A percentile compares a stretch with the other conserved stretches of the same genome.
These are phyloP conservation scores for Acipenser oxyrinchus DNA, from an alignment of 2,797 vertebrate genomes.

Conservation along the genomic window DNA sequence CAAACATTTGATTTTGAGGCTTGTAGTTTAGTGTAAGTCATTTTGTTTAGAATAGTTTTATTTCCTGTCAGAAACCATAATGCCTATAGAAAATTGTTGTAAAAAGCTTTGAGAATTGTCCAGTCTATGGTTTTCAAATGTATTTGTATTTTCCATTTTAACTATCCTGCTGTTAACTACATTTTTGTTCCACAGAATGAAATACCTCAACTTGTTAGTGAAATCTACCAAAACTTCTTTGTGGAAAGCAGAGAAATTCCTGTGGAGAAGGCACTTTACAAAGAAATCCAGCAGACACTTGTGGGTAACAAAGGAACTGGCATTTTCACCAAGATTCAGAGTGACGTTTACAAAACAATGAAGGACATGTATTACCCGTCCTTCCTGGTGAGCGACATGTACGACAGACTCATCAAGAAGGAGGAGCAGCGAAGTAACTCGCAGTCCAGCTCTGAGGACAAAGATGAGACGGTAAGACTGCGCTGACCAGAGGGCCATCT, in stretches of 20 bases:
- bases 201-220: constrained; percentile 84
- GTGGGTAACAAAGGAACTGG: constrained; percentile 94
- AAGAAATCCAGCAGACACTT: constrained; percentile 94
- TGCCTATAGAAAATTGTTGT: no score
- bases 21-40: no score
- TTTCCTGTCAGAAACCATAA: no score
- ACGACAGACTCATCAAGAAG: constrained; percentile 74
- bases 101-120: no score
- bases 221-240: constrained; percentile 98
- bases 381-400: constrained; percentile 89
- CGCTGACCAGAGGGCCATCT: background rate
- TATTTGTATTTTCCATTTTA: no score
- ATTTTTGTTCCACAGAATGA: constrained; percentile 49
- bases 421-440: constrained; percentile 69
- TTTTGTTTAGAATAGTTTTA: no score
- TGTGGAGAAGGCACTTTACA: constrained; percentile 88
- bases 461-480: constrained; percentile 74
- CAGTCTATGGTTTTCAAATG: no score
- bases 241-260: constrained; percentile 90
- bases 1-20: no score
- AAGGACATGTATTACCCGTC: constrained; percentile 94
- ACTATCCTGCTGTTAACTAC: no score
- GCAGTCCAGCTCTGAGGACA: constrained; percentile 68
- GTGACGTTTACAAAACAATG: constrained; percentile 78
- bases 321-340: constrained; percentile 85